phyloP scores from a whole-genome alignment of 2,888 invertebrate species.

The Microctonus brassicae region DNA sequence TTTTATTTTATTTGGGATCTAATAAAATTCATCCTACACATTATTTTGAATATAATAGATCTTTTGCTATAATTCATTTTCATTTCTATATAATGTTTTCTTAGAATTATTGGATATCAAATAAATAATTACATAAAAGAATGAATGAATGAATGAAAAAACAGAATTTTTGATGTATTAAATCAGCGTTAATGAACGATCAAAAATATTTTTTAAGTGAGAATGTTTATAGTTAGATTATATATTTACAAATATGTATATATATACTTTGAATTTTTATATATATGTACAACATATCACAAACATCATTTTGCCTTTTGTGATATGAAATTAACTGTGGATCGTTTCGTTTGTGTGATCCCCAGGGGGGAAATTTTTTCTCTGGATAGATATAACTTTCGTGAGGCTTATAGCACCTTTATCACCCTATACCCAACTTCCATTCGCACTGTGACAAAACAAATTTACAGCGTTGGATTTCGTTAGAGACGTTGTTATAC shows the following conservation, averaged over 20 bases:
- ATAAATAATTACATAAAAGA: too few species aligned
- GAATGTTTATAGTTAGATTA: not conserved
- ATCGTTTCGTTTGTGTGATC: not conserved
- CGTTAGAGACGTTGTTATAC: constrained; percentile 33
- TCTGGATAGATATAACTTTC: constrained; percentile 47
- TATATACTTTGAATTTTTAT: not conserved
- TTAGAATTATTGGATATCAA: not conserved
- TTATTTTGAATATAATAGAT: not conserved
- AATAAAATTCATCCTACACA: not conserved
- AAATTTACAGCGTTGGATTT: constrained; percentile 48
- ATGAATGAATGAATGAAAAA: not conserved
- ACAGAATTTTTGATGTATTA: not conserved
- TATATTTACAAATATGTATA: not conserved
- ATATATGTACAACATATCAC: not conserved
- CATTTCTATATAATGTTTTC: not conserved
- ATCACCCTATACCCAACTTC: constrained; percentile 45
- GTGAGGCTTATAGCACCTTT: constrained; percentile 48
- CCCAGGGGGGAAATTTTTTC: constrained; percentile 10
- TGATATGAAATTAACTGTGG: not conserved
- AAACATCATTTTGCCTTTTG: not conserved
- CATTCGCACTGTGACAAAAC: constrained; percentile 57
- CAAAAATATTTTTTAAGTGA: not conserved
- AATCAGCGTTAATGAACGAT: not conserved
- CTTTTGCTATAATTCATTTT: not conserved
- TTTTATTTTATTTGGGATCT: not conserved